Conservation (phyloP, 2,888 invertebrate species). For the Agriopis marginaria region DNA sequence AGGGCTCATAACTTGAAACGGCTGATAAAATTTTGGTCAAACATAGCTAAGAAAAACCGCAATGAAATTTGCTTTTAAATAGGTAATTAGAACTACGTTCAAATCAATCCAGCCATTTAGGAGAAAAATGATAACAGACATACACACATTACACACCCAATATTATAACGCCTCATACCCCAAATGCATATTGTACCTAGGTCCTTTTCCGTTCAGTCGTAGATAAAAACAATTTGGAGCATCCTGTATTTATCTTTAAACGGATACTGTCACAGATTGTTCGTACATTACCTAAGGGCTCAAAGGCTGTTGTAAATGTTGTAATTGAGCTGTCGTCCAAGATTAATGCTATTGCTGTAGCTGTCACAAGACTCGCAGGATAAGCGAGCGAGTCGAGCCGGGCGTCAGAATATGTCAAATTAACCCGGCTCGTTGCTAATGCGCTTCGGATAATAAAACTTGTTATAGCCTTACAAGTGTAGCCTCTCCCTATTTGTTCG, state of each 20-base stretch:
- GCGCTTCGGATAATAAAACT: conserved; percentile 37
- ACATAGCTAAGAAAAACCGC: no score
- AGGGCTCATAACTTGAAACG: no score
- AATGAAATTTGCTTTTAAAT: no score
- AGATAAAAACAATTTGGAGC: neutral
- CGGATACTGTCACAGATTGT: conserved; percentile 31
- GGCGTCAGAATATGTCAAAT: conserved; percentile 62
- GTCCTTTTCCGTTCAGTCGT: no score
- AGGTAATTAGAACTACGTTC: no score
- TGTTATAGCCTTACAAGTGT: neutral
- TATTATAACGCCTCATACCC: no score
- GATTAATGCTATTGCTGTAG: conserved; percentile 72
- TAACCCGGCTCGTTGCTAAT: conserved; percentile 58
- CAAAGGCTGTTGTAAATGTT: conserved; percentile 55
- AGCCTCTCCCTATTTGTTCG: conserved; percentile 28
- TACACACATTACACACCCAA: no score
- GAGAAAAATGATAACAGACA: no score
- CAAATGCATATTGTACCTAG: no score
- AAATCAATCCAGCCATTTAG: no score
- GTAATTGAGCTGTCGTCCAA: conserved; percentile 80
- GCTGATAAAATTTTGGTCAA: no score
- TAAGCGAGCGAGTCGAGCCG: conserved; percentile 44
- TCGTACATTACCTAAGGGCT: conserved; percentile 33
- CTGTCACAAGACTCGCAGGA: conserved; percentile 53
- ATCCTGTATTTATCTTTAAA: conserved; percentile 21